These are phyloP conservation scores for Drosophila teissieri DNA, from an alignment of 1,140 invertebrate species.

Conservation along the genomic window DNA sequence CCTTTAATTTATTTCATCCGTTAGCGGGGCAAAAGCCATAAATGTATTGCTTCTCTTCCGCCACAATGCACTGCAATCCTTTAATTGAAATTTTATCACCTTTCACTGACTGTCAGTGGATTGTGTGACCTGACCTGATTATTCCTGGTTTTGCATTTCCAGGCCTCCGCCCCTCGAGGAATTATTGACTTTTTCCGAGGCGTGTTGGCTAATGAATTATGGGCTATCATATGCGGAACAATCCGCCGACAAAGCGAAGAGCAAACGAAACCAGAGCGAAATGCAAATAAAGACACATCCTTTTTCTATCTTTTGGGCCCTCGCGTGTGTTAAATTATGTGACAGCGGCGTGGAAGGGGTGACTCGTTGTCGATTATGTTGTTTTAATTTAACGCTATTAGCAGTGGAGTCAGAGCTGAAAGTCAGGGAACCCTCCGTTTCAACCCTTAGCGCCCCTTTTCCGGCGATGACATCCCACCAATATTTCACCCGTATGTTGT, in stretches of 20 bases:
- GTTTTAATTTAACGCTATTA: constrained; percentile 84
- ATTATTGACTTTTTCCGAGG: constrained; percentile 55
- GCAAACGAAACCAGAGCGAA: constrained; percentile 68
- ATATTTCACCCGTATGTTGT: constrained; percentile 36
- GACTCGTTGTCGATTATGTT: constrained; percentile 76
- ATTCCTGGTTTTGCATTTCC: constrained; percentile 32
- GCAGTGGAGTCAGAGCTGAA: constrained; percentile 34
- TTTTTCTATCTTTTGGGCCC: constrained; percentile 46
- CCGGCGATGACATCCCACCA: constrained; percentile 40
- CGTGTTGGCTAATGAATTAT: constrained; percentile 76
- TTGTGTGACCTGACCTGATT: constrained; percentile 25
- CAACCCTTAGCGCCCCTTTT: constrained; percentile 40
- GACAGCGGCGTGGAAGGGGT: constrained; percentile 49
- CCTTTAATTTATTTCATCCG: constrained; percentile 7
- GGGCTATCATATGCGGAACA: constrained; percentile 19
- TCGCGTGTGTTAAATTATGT: constrained; percentile 62
- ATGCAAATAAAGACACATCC: constrained; percentile 74
- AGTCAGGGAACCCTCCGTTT: constrained; percentile 17
- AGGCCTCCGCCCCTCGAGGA: constrained; percentile 18
- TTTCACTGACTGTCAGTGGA: constrained; percentile 24
- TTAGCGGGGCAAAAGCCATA: constrained; percentile 5
- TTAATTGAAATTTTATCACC: constrained; percentile 38
- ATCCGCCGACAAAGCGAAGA: constrained; percentile 28
- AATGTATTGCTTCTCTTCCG: constrained; percentile 9
- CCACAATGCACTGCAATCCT: constrained; percentile 38